Percentiles rank a stretch among this genome's conserved stretches.
Evolutionary conservation across 2,888 invertebrate species (phyloP).

Genomic region (Tachystola acroxantha): DNA sequence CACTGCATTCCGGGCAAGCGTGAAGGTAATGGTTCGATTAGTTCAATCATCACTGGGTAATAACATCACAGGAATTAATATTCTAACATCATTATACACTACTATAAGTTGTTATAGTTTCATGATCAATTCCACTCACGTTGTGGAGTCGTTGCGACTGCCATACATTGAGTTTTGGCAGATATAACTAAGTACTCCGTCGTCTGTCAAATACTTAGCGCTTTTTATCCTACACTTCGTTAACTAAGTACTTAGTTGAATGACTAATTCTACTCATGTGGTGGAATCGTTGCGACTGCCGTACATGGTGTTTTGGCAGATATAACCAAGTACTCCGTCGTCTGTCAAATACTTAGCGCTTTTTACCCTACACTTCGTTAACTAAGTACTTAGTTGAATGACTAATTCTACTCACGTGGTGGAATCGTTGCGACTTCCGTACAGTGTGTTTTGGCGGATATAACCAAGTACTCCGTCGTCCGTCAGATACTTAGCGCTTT

Average conservation of each 20-base stretch:
- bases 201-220: conserved; percentile 90
- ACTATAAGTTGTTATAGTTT: too few relatives aligned
- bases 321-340: conserved; percentile 88
- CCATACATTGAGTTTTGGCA: conserved; percentile 84
- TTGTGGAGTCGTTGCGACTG: conserved; percentile 59
- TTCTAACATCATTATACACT: too few relatives aligned
- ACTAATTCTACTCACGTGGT: conserved; percentile 60
- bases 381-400: conserved; percentile 95
- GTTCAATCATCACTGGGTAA: conserved; percentile 8
- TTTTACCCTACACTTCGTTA: conserved; percentile 92
- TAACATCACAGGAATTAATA: too few relatives aligned
- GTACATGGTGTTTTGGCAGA: conserved; percentile 84
- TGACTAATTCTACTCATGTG: conserved; percentile 65
- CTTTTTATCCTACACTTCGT: too few relatives aligned
- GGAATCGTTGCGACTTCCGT: conserved; percentile 77
- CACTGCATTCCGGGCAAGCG: conserved; percentile 59
- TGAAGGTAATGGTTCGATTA: conserved; percentile 28
- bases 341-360: conserved; percentile 92
- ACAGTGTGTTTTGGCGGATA: conserved; percentile 83
- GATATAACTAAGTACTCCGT: conserved; percentile 88
- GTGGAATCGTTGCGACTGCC: conserved; percentile 70
- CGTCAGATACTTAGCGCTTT: conserved; percentile 91
- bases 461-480: conserved; percentile 89
- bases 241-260: too few relatives aligned
- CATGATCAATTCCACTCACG: too few relatives aligned